These are phyloP conservation scores for Isurus oxyrinchus DNA, from an alignment of 2,113 vertebrate species.

Conservation along the genomic window DNA sequence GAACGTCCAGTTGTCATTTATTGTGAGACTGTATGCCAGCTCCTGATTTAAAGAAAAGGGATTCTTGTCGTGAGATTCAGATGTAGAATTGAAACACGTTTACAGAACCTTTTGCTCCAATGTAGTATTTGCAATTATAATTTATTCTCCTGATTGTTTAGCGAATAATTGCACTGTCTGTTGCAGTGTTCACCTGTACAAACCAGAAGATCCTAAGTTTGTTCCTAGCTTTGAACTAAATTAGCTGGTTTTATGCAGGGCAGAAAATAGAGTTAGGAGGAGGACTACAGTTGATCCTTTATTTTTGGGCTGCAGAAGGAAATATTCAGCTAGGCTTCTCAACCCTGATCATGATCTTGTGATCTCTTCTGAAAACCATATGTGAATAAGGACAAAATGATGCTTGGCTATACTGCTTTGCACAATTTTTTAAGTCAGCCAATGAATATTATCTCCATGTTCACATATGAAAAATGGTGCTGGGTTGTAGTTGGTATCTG, in stretches of 20 bases:
- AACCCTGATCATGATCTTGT: not conserved
- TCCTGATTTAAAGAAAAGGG: not conserved
- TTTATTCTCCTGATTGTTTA: not conserved
- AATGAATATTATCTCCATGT: no score
- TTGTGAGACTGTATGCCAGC: not conserved
- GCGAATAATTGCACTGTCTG: not conserved
- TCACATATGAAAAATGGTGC: not conserved
- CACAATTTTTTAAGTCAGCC: not conserved
- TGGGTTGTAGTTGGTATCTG: not conserved
- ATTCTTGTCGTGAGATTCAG: constrained; percentile 3
- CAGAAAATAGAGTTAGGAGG: not conserved
- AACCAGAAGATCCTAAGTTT: not conserved
- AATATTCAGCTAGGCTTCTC: not conserved
- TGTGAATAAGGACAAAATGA: not conserved
- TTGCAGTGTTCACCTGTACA: not conserved
- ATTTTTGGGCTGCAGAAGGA: not conserved
- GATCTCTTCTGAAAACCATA: not conserved
- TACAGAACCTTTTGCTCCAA: not conserved
- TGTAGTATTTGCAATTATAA: not conserved
- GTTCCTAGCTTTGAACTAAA: not conserved
- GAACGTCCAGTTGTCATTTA: not conserved
- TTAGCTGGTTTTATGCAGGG: not conserved
- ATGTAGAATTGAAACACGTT: not conserved
- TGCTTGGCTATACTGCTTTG: not conserved
- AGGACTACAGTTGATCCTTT: not conserved